Percentiles rank a stretch among this genome's conserved stretches.
Evolutionary conservation across 2,888 invertebrate genomes (phyloP).

Genomic region (Troides aeacus): DNA sequence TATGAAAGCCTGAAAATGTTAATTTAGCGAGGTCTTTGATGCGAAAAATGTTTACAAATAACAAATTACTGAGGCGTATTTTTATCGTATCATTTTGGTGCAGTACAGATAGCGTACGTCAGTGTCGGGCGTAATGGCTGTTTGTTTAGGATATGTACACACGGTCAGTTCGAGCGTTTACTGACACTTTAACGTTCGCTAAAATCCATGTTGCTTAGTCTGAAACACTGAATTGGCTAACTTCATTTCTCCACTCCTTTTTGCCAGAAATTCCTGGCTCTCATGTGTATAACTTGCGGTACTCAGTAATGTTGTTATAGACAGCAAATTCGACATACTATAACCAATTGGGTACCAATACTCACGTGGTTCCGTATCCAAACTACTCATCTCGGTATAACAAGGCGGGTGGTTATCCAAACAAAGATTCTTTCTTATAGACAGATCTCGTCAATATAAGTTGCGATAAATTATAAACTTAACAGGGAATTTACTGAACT

Average conservation of each 20-base stretch:
- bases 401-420: too few relatives aligned
- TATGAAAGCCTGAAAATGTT: neutral
- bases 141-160: slow-evolving; percentile 68
- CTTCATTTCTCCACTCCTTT: neutral
- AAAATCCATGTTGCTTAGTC: slow-evolving; percentile 50
- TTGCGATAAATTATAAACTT: too few relatives aligned
- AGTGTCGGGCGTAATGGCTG: slow-evolving; percentile 58
- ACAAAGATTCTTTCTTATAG: too few relatives aligned
- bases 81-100: slow-evolving; percentile 35
- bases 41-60: neutral
- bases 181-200: slow-evolving; percentile 63
- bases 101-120: slow-evolving; percentile 38
- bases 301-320: neutral
- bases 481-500: too few relatives aligned
- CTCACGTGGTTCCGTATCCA: too few relatives aligned
- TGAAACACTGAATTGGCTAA: slow-evolving; percentile 29
- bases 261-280: too few relatives aligned
- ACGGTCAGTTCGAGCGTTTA: slow-evolving; percentile 46
- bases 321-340: too few relatives aligned
- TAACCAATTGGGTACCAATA: too few relatives aligned
- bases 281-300: too few relatives aligned
- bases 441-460: too few relatives aligned
- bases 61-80: slow-evolving; percentile 34
- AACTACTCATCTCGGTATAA: too few relatives aligned
- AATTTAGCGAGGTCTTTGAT: neutral